Base-by-base conservation (phyloP, 2,888 invertebrate species). In the Acleris laterana region DNA sequence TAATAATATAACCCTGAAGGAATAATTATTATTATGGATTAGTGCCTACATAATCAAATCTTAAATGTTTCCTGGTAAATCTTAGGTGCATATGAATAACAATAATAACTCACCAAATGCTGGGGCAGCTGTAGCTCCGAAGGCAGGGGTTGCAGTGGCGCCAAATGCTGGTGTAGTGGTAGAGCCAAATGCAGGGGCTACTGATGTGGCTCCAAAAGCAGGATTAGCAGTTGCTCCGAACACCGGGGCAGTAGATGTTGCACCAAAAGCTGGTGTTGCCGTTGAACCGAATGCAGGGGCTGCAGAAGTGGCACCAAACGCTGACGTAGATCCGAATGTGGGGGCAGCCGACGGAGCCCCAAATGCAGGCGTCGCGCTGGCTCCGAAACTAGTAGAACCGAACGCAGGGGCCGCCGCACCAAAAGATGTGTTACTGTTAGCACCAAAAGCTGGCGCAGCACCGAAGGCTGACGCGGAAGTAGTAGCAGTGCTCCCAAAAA, bases 401-500 rank as follows among this genome's bases (percentile, higher is more conserved):
- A 79, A 77, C 1, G 75, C 68, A 2, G 76, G 70, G 1, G 74
- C 69, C 50, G 78, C 53, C 68, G 51, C 3, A 75, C 77, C 77
- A 51, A 73, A 72, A 0, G 72, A 57, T 19, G 72, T 69, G 6
- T 76, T 62, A 53, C 76, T 70, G 28, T 76, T 72, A 5, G 77
- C 57, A 0, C 81, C 80, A 62, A 65, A 65, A 16, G 60, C 60
- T 17, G 65, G 11, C 3, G 60, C 20, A 2, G 71, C 64, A 4
- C 77, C 80, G 50, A 81, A 77, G 11, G 76, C 72, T 22, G 80
- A 69, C 5, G 77, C 72, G 3, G 82, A 77, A 0, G 85, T 75
- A 1, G 88, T 83, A 0, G 85, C 80, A 0, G 84, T 79, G 22
- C 61, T 71, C 0, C 87, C 88, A 70, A 89, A 89, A 6, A 89